Evolutionary conservation across 2,113 vertebrate species (phyloP), one percentile per base, ranked within the genome.

Genomic region (Cryptoleucopteryx plumbea): DNA sequence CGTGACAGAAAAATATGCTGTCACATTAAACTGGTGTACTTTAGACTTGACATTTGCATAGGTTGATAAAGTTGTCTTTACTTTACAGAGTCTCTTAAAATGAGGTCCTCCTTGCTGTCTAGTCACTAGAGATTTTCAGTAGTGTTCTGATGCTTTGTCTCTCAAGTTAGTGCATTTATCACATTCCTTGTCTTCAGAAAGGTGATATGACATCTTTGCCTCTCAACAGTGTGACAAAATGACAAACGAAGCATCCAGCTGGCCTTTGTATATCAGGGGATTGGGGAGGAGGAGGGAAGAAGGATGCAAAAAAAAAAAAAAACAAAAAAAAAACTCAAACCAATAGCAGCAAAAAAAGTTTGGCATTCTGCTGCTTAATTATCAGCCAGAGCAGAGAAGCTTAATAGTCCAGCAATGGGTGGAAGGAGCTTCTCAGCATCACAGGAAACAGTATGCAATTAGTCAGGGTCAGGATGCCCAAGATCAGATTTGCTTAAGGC

Each of bases 401-500:
- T 83, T 80, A 87, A 85, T 82, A 93, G 92, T 61, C 83, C 53
- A 73, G 70, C 65, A 63, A 65, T 36, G 74, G 56, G 91, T 96
- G 93, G 96, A 97, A 88, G 88, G 65, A 74, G 43, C 77, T 96
- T 80, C 83, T 92, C 36, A 55, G 85, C 67, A 62, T 93, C 86
- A 52, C 91, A 96, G 95, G 95, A 97, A 97, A 93, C 92, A 86
- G 71, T 94, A 83, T 67, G 90, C 67, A 97, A 93, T 96, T 96
- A 98, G 94, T 78, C 72, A 94, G 88, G 91, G 95, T 97, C 96
- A 97, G 91, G 94, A 92, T 82, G 90, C 53, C 85, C 40, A 82
- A 62, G 59, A 72, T 96, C 95, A 93, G 71, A 86, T 87, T 93
- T 83, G 88, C 96, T 97, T 86, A 87, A 96, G 91, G 94, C 96